These are phyloP conservation scores for Bombus affinis DNA, from an alignment of 1,140 invertebrate species.

Conservation along the genomic window DNA sequence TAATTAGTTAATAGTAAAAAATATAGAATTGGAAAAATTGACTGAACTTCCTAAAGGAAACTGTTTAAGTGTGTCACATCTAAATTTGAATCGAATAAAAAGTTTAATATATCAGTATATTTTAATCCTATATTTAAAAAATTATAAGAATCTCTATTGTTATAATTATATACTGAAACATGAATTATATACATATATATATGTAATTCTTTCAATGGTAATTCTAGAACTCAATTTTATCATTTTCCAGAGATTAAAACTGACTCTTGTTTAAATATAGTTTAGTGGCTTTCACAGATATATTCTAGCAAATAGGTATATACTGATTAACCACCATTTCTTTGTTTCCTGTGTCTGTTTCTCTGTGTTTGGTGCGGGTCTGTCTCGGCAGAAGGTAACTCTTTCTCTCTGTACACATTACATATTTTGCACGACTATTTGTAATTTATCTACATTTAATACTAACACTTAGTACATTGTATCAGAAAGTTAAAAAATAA, in stretches of 20 bases:
- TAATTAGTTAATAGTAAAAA: neutral
- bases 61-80: neutral
- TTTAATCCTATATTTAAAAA: neutral
- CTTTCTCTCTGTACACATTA: constrained; percentile 43
- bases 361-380: constrained; percentile 81
- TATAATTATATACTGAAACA: neutral
- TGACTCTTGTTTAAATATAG: constrained; percentile 12
- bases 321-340: constrained; percentile 78
- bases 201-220: neutral
- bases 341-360: constrained; percentile 81
- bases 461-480: neutral
- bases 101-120: neutral
- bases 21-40: neutral
- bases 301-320: constrained; percentile 36
- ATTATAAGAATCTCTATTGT: neutral
- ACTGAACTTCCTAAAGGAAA: neutral
- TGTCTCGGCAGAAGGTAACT: constrained; percentile 83
- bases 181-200: neutral
- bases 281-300: constrained; percentile 41
- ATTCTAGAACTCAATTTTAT: neutral
- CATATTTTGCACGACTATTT: constrained; percentile 33
- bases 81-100: neutral
- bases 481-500: constrained; percentile 15
- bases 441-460: constrained; percentile 20
- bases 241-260: neutral